Base-by-base conservation (phyloP, 2,888 invertebrate genomes). In the Cryptus viduatorius region DNA sequence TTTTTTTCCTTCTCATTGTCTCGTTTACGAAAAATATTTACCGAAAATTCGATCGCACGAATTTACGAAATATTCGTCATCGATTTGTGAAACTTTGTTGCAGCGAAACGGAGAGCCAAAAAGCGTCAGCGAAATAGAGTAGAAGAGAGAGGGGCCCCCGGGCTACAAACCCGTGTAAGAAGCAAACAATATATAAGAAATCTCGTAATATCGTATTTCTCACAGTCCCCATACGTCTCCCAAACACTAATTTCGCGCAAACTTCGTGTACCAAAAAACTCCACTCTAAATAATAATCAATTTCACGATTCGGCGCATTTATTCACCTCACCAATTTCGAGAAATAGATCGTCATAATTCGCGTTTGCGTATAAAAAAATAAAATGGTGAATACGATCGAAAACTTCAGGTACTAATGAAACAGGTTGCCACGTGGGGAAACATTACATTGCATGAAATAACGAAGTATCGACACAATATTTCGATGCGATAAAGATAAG, bases 191-290 rank as follows among this genome's bases (percentile, higher is more conserved):
- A 4, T 56, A 12, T 12, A 8, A 61, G n/a, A 61, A 8, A 46
- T 73, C 29, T 44, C 46, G 46, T 12, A 46, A 72, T n/a, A n/a
- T 29, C 61, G n/a, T 48, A 46, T 73, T 31, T 59, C 46, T 44
- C 61, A 59, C 46, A 29, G n/a, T 7, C 5, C 24, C 24, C 8
- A 61, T 37, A 37, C 37, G 2, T 4, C 4, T 31, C n/a, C n/a
- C 4, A 8, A 4, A 29, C 46, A 61, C 12, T 59, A 4, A 14
- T n/a, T 5, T 37, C 4, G 0, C 46, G 14, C 14, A n/a, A 59
- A 44, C 37, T 29, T 16, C 4, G 14, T 46, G 16, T 42, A 50
- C 19, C 4, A n/a, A 53, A 53, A 53, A 19, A 42, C 42, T 46
- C 19, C 31, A 76, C 50, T 53, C 48, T 12, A 4, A 50, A n/a